A percentile compares a stretch with the other conserved stretches of the same genome.
Evolutionary conservation across 2,113 vertebrate genomes (phyloP).

Genomic region (Struthio camelus): DNA sequence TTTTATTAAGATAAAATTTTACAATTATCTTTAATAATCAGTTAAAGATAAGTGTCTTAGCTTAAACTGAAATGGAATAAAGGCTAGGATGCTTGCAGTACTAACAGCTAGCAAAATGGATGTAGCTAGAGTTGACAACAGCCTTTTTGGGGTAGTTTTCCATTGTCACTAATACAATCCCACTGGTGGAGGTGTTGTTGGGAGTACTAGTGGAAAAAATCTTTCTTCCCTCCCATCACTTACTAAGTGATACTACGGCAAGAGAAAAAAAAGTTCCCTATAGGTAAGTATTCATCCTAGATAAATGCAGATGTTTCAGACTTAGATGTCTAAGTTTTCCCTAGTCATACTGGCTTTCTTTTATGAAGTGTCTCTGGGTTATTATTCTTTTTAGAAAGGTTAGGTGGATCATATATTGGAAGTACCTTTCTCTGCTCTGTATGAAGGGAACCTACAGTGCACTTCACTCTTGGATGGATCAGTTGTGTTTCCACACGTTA

Average conservation of each 20-base stretch:
- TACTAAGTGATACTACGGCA: not conserved
- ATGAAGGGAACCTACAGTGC: not conserved
- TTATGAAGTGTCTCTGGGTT: not conserved
- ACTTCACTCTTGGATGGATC: not conserved
- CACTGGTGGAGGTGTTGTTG: not conserved
- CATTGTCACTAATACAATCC: not conserved
- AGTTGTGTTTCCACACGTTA: not conserved
- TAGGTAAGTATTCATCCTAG: not conserved
- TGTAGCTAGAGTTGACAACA: not conserved
- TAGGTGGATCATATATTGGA: not conserved
- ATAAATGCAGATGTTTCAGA: not conserved
- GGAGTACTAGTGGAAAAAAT: not conserved
- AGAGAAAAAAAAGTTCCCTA: not conserved
- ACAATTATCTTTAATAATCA: not conserved
- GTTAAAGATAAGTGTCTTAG: slow-evolving; percentile 41
- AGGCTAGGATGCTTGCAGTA: not conserved
- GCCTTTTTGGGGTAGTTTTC: not conserved
- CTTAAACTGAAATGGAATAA: slow-evolving; percentile 21
- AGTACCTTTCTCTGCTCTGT: not conserved
- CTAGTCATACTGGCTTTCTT: not conserved
- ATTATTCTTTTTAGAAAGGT: not conserved
- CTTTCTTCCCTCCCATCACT: not conserved
- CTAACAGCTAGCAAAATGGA: not conserved
- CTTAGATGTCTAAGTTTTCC: not conserved
- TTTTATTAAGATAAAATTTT: not conserved